Conservation (phyloP, 2,113 vertebrate species). For the Oryzias melastigma region DNA sequence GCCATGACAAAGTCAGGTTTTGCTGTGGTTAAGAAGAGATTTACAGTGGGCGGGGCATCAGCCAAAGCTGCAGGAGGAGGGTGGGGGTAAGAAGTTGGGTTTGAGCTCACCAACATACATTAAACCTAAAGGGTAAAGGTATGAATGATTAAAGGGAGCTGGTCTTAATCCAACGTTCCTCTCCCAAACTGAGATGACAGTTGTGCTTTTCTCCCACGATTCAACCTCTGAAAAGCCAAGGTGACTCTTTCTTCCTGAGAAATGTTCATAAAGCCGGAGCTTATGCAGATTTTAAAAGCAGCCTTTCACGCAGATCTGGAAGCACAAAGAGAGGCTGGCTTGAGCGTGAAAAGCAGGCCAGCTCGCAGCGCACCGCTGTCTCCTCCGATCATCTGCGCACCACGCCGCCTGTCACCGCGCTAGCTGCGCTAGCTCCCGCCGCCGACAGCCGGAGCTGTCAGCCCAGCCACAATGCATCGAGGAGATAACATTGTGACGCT, state of each 20-base stretch:
- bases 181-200: no score
- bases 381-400: slow-evolving; percentile 45
- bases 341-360: slow-evolving; percentile 26
- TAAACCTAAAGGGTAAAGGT: no score
- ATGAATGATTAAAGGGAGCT: no score
- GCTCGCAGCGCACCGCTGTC: slow-evolving; percentile 30
- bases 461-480: slow-evolving; percentile 23
- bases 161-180: no score
- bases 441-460: slow-evolving; percentile 34
- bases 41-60: no score
- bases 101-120: no score
- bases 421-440: slow-evolving; percentile 23
- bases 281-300: slow-evolving; percentile 44
- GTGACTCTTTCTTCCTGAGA: slow-evolving; percentile 10
- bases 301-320: slow-evolving; percentile 32
- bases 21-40: no score
- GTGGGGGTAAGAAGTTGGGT: no score
- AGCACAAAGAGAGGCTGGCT: slow-evolving; percentile 19
- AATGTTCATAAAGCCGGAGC: slow-evolving; percentile 15
- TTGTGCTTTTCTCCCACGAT: background rate
- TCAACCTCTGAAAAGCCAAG: background rate
- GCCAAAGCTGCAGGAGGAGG: no score
- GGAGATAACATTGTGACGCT: slow-evolving; percentile 31
- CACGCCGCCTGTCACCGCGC: slow-evolving; percentile 34
- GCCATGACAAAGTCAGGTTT: no score